Base-by-base conservation (phyloP, 2,888 invertebrate genomes). In the Nesidiocoris tenuis region DNA sequence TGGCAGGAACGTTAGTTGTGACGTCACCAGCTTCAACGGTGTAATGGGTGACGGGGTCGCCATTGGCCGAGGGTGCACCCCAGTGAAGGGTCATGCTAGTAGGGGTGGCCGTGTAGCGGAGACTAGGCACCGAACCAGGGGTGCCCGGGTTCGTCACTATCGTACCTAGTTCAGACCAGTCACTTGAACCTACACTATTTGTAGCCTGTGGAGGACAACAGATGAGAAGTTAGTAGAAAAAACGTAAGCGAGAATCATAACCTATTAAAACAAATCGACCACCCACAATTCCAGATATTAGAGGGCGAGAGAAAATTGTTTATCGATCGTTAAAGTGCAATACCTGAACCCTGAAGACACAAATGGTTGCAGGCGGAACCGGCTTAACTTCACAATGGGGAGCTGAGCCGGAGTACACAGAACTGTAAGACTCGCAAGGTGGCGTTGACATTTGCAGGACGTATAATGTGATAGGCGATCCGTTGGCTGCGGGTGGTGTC, bases 111-210 rank as follows among this genome's bases (percentile, higher is more conserved):
- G 89, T 88, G 82, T 86, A 85, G 57, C 88, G 86, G 79, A 88
- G 83, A 23, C 84, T 84, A 56, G 86, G 82, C 24, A 92, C 90
- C 22, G 90, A 87, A 61, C 88, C 88, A 18, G 95, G 95, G 70
- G 91, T 88, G 24, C 94, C 91, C n/a, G 94, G 90, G 17, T 92
- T 92, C 54, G 93, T 94, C n/a, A 78, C 65, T 17, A 89, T 88
- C 78, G 88, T 88, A 2, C 89, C 86, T 64, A 87, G 85, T 55
- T 87, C 86, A 59, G 94, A 92, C 87, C 89, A 91, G 61, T 87
- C 86, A 79, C 95, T 90, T 75, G 87, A 86, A n/a, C 96, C 96
- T 64, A 94, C 93, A 79, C 87, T 86, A 85, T 95, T 96, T 70
- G 87, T 86, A 57, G 95, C 95, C 86, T 91, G 88, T 71, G 81